Evolutionary conservation across 92 coral and sea anemone genomes (phyloP), one percentile per base, ranked within the genome.

Genomic region (Micromussa lordhowensis): DNA sequence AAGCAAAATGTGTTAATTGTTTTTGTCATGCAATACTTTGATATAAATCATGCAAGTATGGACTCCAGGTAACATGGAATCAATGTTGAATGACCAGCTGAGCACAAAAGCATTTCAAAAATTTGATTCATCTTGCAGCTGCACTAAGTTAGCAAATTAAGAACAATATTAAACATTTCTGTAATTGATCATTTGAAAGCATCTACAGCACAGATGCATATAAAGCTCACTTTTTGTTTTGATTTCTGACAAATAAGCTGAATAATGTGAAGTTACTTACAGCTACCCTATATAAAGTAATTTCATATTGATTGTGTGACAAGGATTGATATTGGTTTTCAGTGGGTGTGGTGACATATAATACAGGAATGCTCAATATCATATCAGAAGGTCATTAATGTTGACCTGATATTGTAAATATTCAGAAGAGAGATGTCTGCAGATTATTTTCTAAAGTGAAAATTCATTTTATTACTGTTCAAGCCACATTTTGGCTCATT

Each of bases 281-380:
- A 15, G 21, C 76, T 15, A 71, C 76, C 34, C 16, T 1, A 2
- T 2, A 17, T 14, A 13, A 71, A 30, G 19, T 17, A 3, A 31
- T 18, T 30, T 79, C 38, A 30, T 79, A 2, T 66, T 30, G 82
- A 86, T 86, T 54, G 76, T 24, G 54, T 77, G 44, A 86, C 83
- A 36, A 31, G 73, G 31, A 28, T 16, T 76, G 12, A 63, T 86
- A 73, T 73, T 73, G 59, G 3, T 31, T 11, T 44, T 26, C 29
- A 19, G 28, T 14, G 48, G 89, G 89, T 66, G 89, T 86, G 89
- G 83, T 44, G 89, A 77, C 16, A 86, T 49, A 44, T 53, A 61
- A 66, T 29, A 77, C 29, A 77, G 55, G 75, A 77, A 77, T 86
- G 66, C 78, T 11, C 28, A 59, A 26, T 40, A 85, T 86, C 75